Conservation (phyloP, 2,113 vertebrate species). For the Grammomys dolichurus region DNA sequence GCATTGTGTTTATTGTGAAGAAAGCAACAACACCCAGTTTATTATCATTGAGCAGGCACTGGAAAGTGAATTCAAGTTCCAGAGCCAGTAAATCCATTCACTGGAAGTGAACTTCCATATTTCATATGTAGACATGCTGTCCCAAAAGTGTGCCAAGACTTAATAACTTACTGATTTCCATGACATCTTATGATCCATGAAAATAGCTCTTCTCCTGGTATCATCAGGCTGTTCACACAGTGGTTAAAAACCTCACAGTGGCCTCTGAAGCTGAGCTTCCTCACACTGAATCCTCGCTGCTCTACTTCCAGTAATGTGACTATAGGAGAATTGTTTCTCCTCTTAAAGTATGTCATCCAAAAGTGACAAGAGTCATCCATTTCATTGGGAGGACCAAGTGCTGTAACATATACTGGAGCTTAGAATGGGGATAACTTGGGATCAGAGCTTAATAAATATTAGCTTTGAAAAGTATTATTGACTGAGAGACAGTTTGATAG, state of each 20-base stretch:
- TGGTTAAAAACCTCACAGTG: background rate
- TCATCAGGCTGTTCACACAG: background rate
- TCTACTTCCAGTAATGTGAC: background rate
- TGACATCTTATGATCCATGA: background rate
- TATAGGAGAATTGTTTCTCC: background rate
- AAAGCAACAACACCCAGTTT: background rate
- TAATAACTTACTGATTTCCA: background rate
- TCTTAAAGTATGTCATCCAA: background rate
- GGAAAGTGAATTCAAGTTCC: background rate
- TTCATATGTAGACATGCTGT: background rate
- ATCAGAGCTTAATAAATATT: background rate
- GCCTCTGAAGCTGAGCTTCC: background rate
- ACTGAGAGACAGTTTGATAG: background rate
- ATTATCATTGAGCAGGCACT: background rate
- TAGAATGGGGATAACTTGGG: background rate
- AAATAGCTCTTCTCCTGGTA: background rate
- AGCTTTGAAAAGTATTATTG: background rate
- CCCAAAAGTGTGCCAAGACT: background rate
- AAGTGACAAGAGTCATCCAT: background rate
- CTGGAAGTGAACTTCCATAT: background rate
- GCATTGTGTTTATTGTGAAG: background rate
- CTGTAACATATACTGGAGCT: background rate
- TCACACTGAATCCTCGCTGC: background rate
- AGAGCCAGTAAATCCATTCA: background rate
- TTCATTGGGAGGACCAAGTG: constrained; percentile 20